Evolutionary conservation across 2,888 invertebrate genomes (phyloP).

Genomic region (Pandemis corylana): DNA sequence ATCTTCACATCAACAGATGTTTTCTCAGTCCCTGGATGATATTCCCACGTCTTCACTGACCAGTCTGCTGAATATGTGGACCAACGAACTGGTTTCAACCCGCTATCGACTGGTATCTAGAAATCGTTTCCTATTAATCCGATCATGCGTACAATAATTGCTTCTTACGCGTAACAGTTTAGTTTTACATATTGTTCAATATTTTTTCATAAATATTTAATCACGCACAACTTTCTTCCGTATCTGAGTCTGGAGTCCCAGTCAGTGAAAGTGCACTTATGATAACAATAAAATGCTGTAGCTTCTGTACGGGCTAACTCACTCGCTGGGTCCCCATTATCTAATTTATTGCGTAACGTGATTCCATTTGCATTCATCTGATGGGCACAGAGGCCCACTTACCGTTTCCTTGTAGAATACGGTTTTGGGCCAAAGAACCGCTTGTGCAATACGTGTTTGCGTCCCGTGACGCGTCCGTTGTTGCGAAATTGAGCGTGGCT

Average conservation of each 20-base stretch:
- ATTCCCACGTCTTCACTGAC: constrained; percentile 76
- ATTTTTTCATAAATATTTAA: constrained; percentile 25
- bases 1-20: constrained; percentile 53
- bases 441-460: constrained; percentile 64
- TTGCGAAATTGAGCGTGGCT: constrained; percentile 46
- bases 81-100: constrained; percentile 81
- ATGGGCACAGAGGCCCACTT: constrained; percentile 61
- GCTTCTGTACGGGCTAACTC: constrained; percentile 54
- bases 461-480: constrained; percentile 58
- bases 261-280: constrained; percentile 68
- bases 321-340: constrained; percentile 60
- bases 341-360: constrained; percentile 68
- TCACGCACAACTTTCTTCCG: constrained; percentile 47
- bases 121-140: constrained; percentile 82
- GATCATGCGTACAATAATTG: constrained; percentile 78
- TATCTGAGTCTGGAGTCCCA: constrained; percentile 44
- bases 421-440: constrained; percentile 50
- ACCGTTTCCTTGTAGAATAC: constrained; percentile 59
- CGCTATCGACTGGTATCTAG: constrained; percentile 71
- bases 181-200: not conserved
- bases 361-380: constrained; percentile 63
- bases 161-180: constrained; percentile 47
- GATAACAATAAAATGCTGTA: constrained; percentile 57
- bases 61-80: constrained; percentile 80
- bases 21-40: constrained; percentile 74